Evolutionary conservation across 2,113 vertebrate genomes (phyloP), one percentile per base, ranked within the genome.

Genomic region (Erythrolamprus reginae): DNA sequence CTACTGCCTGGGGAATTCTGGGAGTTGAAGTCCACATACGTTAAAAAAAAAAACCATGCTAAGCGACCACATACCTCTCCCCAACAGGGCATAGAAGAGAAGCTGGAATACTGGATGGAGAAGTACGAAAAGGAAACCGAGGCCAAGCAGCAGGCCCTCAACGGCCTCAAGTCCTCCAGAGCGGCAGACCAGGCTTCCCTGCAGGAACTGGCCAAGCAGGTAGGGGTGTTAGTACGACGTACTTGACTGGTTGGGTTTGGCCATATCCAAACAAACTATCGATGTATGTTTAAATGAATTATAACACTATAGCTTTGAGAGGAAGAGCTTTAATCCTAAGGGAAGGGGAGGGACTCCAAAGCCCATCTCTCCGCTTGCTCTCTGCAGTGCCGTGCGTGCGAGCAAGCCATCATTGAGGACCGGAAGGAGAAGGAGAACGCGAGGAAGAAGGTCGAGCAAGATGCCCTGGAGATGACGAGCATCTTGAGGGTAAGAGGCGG

Each of bases 41-140:
- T 70, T 15, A 17, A 70, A 70, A 33, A 15, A n/a, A n/a, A n/a
- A n/a, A n/a, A n/a, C n/a, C 2, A 0, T 48, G 58, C 88, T 88
- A 13, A 92, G 42, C 42, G 61, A 58, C 88, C 53, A 48, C 7
- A 58, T 92, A 24, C 92, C 2, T 91, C 89, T 88, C 17, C 5
- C 85, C 83, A 55, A 23, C 89, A 98, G 98, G 94, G 90, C 52
- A 93, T 98, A 89, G 96, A 96, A 86, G 97, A 98, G 91, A 97
- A 96, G 93, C 92, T 98, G 86, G 97, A 98, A 53, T 96, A 95
- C 89, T 98, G 98, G 98, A 95, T 97, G 94, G 97, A 98, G 86
- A 98, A 97, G 56, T 98, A 97, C 47, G 95, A 98, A 86, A 98
- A 96, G 2, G 98, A 98, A 90, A 97, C 94, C 0, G 94, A 97